A percentile compares a stretch with the other conserved stretches of the same genome.
Conservation (phyloP, 2,113 vertebrate species). For the Ptilonorhynchus violaceus region DNA sequence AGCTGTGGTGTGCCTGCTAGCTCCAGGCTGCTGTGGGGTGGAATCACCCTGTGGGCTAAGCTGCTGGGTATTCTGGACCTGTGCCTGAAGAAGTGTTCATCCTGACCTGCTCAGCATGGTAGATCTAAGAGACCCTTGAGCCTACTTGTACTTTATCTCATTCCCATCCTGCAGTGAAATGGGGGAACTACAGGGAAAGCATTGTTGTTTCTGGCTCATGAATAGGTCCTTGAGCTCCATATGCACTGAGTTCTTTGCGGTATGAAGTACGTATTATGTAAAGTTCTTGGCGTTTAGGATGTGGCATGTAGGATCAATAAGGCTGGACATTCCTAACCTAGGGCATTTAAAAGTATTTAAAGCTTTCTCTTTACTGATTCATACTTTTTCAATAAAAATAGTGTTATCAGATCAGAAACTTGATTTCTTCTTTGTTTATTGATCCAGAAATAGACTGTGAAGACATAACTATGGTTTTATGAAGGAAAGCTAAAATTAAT, state of each 20-base stretch:
- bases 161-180: neutral
- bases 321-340: neutral
- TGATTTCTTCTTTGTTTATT: neutral
- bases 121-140: neutral
- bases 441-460: neutral
- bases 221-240: neutral
- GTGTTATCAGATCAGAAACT: neutral
- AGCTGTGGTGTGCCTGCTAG: accelerated
- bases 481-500: neutral
- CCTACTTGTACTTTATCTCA: neutral
- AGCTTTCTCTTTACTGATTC: neutral
- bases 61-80: neutral
- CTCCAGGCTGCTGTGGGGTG: neutral
- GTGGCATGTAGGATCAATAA: neutral
- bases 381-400: neutral
- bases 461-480: neutral
- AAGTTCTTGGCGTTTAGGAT: neutral
- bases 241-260: accelerated
- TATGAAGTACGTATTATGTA: neutral
- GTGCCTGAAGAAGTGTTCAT: neutral
- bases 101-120: neutral
- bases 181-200: accelerated
- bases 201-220: neutral
- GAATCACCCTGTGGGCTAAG: neutral
- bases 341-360: neutral